Evolutionary conservation across 2,797 vertebrate species (phyloP), one percentile per base, ranked within the genome.

Genomic region (Ptychadena robeensis): DNA sequence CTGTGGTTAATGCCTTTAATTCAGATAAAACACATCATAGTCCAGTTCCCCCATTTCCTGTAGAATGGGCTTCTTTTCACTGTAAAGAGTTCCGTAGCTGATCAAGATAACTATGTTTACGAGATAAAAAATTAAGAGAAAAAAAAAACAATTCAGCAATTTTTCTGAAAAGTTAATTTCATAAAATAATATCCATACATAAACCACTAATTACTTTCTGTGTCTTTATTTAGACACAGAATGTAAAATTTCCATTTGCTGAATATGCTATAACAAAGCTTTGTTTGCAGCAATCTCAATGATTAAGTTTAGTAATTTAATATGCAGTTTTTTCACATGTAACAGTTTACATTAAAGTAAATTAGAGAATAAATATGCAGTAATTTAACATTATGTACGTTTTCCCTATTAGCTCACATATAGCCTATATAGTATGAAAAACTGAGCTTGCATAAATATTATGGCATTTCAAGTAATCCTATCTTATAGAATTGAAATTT

Each of bases 141-240:
- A 61, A 48, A 48, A 76, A 74, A 61, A 61, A 87, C 18, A 44
- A 75, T 63, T 77, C 74, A 67, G 75, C 61, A 74, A 68, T 34
- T 73, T 37, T 67, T n/a, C 8, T 57, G n/a, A 35, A 37, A 63
- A 31, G 44, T 70, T 68, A 71, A 35, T 57, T 15, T 37, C 28
- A 32, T 28, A 71, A 73, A 40, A 73, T 53, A 73, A 74, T 81
- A 15, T 59, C 25, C 30, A 69, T 61, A 38, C n/a, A 75, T 32
- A 82, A 88, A 86, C 77, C 70, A 71, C 34, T 64, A 77, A 71
- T 82, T 78, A 77, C 66, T 82, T 77, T 67, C 57, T 48, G 44
- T 77, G 57, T 44, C 38, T 57, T 72, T 48, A 65, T 34, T 82
- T 71, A 71, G 57, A 37, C 28, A 82, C 22, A 68, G n/a, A 69